Conservation (phyloP, 1,140 invertebrate genomes). For the Lepidurus apus region DNA sequence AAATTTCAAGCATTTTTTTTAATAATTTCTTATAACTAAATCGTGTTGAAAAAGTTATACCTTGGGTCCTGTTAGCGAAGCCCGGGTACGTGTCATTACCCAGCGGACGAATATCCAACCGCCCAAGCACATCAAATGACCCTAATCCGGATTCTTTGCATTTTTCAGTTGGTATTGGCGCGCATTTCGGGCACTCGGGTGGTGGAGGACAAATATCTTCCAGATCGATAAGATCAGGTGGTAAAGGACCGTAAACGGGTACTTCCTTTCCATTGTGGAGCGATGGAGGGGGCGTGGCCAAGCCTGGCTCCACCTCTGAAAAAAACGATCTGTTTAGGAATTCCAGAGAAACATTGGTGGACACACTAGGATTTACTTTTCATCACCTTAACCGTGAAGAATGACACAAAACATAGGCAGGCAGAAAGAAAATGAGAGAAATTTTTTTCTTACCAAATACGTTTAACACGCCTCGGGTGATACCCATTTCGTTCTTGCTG, state of each 20-base stretch:
- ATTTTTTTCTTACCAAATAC: constrained; percentile 57
- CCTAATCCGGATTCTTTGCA: constrained; percentile 56
- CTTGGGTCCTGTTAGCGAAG: constrained; percentile 52
- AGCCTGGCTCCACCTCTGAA: constrained; percentile 48
- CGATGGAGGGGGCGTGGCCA: constrained; percentile 45
- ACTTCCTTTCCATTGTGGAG: constrained; percentile 37
- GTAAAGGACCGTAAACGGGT: constrained; percentile 45
- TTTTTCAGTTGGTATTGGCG: constrained; percentile 39
- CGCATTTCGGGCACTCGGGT: constrained; percentile 49
- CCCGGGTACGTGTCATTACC: constrained; percentile 54
- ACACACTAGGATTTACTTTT: no score
- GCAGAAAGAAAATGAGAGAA: not conserved
- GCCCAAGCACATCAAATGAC: constrained; percentile 50
- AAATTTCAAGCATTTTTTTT: constrained; percentile 32
- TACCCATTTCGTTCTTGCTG: constrained; percentile 71
- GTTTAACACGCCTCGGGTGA: constrained; percentile 66
- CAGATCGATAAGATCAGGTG: constrained; percentile 31
- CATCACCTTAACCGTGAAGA: not conserved
- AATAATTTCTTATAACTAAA: no score
- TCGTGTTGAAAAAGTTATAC: constrained; percentile 43
- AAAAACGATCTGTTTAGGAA: constrained; percentile 14
- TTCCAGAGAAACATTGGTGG: no score
- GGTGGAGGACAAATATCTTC: constrained; percentile 56
- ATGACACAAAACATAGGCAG: not conserved
- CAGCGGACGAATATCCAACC: constrained; percentile 54